Conservation (phyloP, 2,797 vertebrate species). For the Menidia menidia region DNA sequence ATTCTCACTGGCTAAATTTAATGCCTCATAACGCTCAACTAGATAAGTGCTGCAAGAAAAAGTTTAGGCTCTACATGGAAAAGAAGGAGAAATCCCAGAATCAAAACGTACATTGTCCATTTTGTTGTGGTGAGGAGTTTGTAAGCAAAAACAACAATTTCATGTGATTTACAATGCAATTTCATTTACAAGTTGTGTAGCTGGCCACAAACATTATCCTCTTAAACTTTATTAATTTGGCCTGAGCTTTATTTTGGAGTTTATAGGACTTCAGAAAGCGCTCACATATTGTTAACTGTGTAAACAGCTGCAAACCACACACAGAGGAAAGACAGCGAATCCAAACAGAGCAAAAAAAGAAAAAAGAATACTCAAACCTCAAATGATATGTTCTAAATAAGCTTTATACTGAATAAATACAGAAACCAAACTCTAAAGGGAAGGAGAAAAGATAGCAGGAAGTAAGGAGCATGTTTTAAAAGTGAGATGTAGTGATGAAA, state of each 20-base stretch:
- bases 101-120: constrained; percentile 32
- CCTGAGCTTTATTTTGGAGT: constrained; percentile 69
- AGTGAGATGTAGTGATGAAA: background rate
- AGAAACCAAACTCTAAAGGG: constrained; percentile 21
- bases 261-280: constrained; percentile 63
- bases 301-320: constrained; percentile 72
- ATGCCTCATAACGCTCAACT: constrained; percentile 41
- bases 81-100: constrained; percentile 24
- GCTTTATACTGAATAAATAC: background rate
- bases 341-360: background rate
- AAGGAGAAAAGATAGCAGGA: too few relatives aligned
- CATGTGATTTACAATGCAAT: constrained; percentile 55
- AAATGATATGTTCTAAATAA: background rate
- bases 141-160: constrained; percentile 53
- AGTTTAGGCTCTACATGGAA: constrained; percentile 9
- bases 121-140: constrained; percentile 37
- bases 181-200: constrained; percentile 56
- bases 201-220: constrained; percentile 70
- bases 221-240: constrained; percentile 80
- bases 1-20: constrained; percentile 37
- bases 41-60: constrained; percentile 13
- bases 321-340: constrained; percentile 39
- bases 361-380: constrained; percentile 9
- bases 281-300: constrained; percentile 68
- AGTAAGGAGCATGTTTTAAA: background rate